These are phyloP conservation scores for Drosophila maculinotata DNA, from an alignment of 2,888 invertebrate genomes.

Conservation along the genomic window DNA sequence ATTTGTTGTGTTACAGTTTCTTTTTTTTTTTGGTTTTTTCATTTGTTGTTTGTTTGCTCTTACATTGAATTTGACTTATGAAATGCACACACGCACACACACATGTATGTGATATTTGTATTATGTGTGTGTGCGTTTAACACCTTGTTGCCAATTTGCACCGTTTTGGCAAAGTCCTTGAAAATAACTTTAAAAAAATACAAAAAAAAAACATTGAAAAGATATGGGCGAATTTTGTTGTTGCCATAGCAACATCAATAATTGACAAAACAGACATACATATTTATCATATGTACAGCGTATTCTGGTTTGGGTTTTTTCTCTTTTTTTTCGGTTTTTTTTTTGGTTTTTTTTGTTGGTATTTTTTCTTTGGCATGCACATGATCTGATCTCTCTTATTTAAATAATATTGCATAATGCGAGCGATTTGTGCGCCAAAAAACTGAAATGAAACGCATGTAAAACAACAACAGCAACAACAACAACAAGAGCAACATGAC, in stretches of 20 bases:
- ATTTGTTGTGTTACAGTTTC: slow-evolving; percentile 37
- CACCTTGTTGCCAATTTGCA: slow-evolving; percentile 50
- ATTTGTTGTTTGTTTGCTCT: slow-evolving; percentile 33
- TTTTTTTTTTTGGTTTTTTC: slow-evolving; percentile 26
- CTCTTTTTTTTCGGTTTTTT: background rate
- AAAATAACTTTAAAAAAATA: slow-evolving; percentile 35
- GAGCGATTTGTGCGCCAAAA: slow-evolving; percentile 53
- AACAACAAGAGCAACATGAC: slow-evolving; percentile 26
- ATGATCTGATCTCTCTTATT: slow-evolving; percentile 53
- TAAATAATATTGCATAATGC: slow-evolving; percentile 70
- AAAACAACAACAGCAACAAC: slow-evolving; percentile 46
- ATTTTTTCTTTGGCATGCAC: slow-evolving; percentile 29
- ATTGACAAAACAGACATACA: slow-evolving; percentile 7
- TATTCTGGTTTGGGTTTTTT: slow-evolving; percentile 34
- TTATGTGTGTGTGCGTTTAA: slow-evolving; percentile 19
- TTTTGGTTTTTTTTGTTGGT: slow-evolving; percentile 14
- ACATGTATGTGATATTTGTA: slow-evolving; percentile 3
- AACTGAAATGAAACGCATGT: slow-evolving; percentile 59
- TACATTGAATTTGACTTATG: slow-evolving; percentile 65
- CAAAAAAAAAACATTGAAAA: slow-evolving; percentile 14
- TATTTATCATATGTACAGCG: slow-evolving; percentile 6
- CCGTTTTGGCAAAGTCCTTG: slow-evolving; percentile 50
- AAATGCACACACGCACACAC: slow-evolving; percentile 35
- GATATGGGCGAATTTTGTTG: slow-evolving; percentile 3
- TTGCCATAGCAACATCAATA: slow-evolving; percentile 17